phyloP scores from a whole-genome alignment of 1,140 invertebrate genomes.

The Drosophila orosa region DNA sequence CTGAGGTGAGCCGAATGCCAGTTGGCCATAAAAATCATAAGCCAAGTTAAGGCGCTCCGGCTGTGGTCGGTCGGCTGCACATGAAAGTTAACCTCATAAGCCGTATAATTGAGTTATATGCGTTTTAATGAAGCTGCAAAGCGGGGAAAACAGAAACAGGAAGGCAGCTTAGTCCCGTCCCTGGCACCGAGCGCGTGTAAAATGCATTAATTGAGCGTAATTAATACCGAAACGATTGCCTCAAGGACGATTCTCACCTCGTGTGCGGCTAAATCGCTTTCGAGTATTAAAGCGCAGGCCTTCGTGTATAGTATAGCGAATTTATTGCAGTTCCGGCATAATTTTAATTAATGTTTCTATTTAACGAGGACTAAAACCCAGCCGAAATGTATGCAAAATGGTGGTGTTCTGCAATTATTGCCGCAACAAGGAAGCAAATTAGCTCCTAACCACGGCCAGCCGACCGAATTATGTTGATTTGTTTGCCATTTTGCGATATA shows the following conservation, averaged over 20 bases:
- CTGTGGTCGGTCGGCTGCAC: slow-evolving; percentile 13
- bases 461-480: slow-evolving; percentile 65
- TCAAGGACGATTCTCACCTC: slow-evolving; percentile 21
- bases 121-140: slow-evolving; percentile 60
- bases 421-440: slow-evolving; percentile 47
- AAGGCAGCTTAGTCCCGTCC: slow-evolving; percentile 28
- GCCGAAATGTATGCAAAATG: slow-evolving; percentile 20
- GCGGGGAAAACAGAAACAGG: not conserved
- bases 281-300: slow-evolving; percentile 1
- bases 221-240: slow-evolving; percentile 51
- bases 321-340: slow-evolving; percentile 20
- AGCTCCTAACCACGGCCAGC: slow-evolving; percentile 39
- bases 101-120: slow-evolving; percentile 70
- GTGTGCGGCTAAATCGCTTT: slow-evolving; percentile 6
- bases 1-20: slow-evolving; percentile 5
- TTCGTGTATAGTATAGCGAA: not conserved
- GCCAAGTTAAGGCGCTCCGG: slow-evolving; percentile 16
- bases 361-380: not conserved
- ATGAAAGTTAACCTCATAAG: slow-evolving; percentile 48
- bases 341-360: slow-evolving; percentile 41
- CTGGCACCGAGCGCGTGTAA: slow-evolving; percentile 32
- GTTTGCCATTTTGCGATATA: slow-evolving; percentile 56
- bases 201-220: slow-evolving; percentile 66
- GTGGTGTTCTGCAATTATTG: slow-evolving; percentile 16
- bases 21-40: slow-evolving; percentile 48